Evolutionary conservation across 2,888 invertebrate species (phyloP), one percentile per base, ranked within the genome.

Genomic region (Orthosia gothica): DNA sequence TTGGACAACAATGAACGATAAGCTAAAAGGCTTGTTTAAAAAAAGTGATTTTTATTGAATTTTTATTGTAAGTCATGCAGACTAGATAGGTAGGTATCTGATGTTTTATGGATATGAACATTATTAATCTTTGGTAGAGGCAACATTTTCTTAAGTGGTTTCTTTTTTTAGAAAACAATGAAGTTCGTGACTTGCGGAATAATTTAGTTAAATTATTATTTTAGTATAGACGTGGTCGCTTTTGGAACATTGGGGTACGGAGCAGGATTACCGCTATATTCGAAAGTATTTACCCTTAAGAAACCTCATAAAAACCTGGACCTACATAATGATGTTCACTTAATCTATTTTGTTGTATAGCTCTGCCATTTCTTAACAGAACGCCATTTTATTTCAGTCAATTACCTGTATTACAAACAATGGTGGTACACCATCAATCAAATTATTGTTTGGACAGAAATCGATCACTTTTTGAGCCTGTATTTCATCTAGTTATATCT

Each of bases 381-480:
- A n/a, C 3, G 20, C 47, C 45, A 63, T 62, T 81, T 66, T 20
- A 63, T 70, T 65, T 70, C 20, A 45, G 13, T 1, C 52, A 69
- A 47, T 55, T 58, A 45, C 62, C 26, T 23, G n/a, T 20, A 59
- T 32, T 47, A 58, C 0, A 12, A 58, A 45, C 7, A 26, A 59
- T 26, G 16, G 20, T 18, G 18, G 4, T 23, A 20, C 16, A 40
- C 7, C 68, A 79, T 75, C 81, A 55, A 75, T 79, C 79, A 79
- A 32, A 40, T 47, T n/a, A 26, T 52, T 68, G 79, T 61, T 81
- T 40, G 55, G 50, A 54, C 16, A 64, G 16, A 57, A 58, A 70
- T 76, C 76, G 32, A 81, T 76, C 82, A 69, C n/a, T 32, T 57
- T 58, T 18, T 57, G 52, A 76, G 57, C 47, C n/a, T 1, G 11